Conservation (phyloP, 2,113 vertebrate species). For the Upupa epops region DNA sequence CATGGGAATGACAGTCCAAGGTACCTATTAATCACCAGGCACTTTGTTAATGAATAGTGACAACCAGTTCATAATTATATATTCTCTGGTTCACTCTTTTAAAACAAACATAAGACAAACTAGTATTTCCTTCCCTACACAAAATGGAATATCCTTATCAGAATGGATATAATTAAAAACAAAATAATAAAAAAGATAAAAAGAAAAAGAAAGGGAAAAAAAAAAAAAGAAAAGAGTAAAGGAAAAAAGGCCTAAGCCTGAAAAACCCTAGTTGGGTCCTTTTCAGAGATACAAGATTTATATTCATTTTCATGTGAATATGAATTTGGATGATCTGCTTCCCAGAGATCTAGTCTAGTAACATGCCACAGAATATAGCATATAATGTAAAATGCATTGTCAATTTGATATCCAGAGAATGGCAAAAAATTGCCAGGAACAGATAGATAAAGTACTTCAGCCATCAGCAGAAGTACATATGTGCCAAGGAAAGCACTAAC, state of each 20-base stretch:
- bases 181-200: too few relatives aligned
- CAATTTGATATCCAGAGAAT: background rate
- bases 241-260: background rate
- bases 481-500: background rate
- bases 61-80: background rate
- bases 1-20: background rate
- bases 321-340: background rate
- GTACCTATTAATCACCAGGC: rapidly evolving
- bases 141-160: background rate
- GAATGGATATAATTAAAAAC: background rate
- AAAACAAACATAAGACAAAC: background rate
- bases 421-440: background rate
- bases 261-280: background rate
- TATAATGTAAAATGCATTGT: background rate
- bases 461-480: background rate
- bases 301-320: background rate
- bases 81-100: background rate
- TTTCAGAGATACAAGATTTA: background rate
- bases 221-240: background rate
- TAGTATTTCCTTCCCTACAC: background rate
- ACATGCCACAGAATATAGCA: background rate
- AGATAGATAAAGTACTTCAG: background rate
- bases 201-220: too few relatives aligned
- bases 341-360: background rate
- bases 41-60: background rate